These are phyloP conservation scores for Ormyrus pomaceus DNA, from an alignment of 2,888 invertebrate genomes.

Conservation along the genomic window DNA sequence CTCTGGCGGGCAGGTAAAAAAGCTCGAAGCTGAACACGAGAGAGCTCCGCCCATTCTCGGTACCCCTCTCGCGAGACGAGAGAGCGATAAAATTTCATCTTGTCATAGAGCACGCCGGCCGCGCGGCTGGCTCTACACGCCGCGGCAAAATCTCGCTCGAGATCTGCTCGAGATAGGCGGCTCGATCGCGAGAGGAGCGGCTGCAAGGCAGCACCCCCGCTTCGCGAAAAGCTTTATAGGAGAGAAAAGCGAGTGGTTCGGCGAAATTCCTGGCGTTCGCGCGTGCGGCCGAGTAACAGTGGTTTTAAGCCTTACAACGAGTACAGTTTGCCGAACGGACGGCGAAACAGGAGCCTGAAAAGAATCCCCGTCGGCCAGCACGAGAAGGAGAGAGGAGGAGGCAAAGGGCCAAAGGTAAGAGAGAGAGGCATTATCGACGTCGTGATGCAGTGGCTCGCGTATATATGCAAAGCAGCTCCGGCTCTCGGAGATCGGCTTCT, in stretches of 20 bases:
- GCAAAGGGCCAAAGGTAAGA: constrained; percentile 24
- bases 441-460: constrained; percentile 33
- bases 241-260: neutral
- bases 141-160: neutral
- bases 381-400: neutral
- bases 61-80: neutral
- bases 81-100: constrained; percentile 28
- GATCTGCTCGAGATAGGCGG: neutral
- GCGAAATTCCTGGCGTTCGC: constrained; percentile 28
- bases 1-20: no score
- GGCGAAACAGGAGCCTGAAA: constrained; percentile 1
- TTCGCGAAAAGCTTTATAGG: no score
- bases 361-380: neutral
- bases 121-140: neutral
- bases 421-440: constrained; percentile 30
- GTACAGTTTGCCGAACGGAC: constrained; percentile 15
- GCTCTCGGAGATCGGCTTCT: neutral
- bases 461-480: constrained; percentile 32
- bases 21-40: no score
- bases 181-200: no score
- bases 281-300: constrained; percentile 35
- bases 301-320: constrained; percentile 7
- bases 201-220: no score
- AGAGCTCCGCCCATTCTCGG: constrained; percentile 16
- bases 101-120: constrained; percentile 12